A percentile compares a stretch with the other conserved stretches of the same genome.
These are phyloP conservation scores for Drosophila longiperda DNA, from an alignment of 2,888 invertebrate genomes.

Conservation along the genomic window DNA sequence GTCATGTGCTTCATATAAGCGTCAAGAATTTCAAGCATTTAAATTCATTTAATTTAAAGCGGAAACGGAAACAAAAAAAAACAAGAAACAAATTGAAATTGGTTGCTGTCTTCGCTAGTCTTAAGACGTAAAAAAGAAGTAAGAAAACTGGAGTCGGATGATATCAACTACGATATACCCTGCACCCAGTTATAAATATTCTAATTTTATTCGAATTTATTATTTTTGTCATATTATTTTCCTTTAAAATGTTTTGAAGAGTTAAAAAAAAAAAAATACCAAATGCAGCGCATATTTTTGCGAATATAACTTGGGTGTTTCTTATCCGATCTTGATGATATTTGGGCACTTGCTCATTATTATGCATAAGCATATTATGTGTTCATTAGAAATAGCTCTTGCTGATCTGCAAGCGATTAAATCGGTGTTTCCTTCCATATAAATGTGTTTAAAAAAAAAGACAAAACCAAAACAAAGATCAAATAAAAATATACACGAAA, in stretches of 20 bases:
- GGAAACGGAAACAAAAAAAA: neutral
- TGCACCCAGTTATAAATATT: too few relatives aligned
- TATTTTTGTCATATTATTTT: too few relatives aligned
- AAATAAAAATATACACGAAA: neutral
- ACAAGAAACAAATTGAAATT: neutral
- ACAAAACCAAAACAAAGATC: neutral
- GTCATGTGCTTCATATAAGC: neutral
- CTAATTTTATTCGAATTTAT: too few relatives aligned
- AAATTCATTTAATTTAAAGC: neutral
- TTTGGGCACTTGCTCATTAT: too few relatives aligned
- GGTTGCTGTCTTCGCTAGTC: neutral
- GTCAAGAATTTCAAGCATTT: neutral
- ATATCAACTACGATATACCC: too few relatives aligned
- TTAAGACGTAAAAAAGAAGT: neutral
- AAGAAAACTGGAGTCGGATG: too few relatives aligned
- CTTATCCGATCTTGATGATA: too few relatives aligned
- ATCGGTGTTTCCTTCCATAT: conserved; percentile 1
- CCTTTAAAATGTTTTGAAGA: too few relatives aligned
- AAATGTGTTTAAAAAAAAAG: neutral
- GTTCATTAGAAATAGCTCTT: neutral
- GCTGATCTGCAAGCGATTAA: neutral
- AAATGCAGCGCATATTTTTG: too few relatives aligned
- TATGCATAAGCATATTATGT: too few relatives aligned
- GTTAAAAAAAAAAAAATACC: too few relatives aligned
- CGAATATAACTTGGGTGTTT: too few relatives aligned